Evolutionary conservation across 1,140 invertebrate genomes (phyloP), one percentile per base, ranked within the genome.

Genomic region (Eurosta solidaginis): DNA sequence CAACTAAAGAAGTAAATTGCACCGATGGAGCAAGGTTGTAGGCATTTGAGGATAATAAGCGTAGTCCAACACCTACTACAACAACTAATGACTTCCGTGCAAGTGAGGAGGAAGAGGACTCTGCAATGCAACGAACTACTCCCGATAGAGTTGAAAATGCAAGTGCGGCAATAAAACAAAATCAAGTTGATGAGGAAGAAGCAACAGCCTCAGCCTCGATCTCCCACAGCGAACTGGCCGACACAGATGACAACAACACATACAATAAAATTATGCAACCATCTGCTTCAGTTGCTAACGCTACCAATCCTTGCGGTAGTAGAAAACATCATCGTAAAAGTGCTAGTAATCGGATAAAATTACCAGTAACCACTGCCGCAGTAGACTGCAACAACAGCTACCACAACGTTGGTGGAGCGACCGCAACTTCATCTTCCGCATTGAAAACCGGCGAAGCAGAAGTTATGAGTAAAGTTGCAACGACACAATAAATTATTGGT

Each of bases 401-500:
- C n/a, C n/a, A n/a, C n/a, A n/a, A n/a, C n/a, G n/a, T n/a, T n/a
- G n/a, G n/a, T n/a, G n/a, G n/a, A n/a, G n/a, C n/a, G n/a, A n/a
- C 68, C 4, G 47, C 74, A 50, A 47, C 29, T 50, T 17, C 22
- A 76, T 29, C 73, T 45, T 7, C 52, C n/a, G 68, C 82, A 78
- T 81, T 83, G 80, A 81, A 84, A 82, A 77, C 82, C 80, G 82
- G 87, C 81, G 85, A 88, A 78, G 80, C 85, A 73, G 84, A 85
- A 84, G 84, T 86, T 84, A 86, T 86, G 82, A 85, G 82, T 47
- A 83, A 84, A 82, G 84, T 88, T 80, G 88, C 88, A 49, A 88
- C 89, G 81, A 90, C 93, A 42, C 91, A 93, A 88, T 92, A 93
- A 89, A 95, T 95, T 78, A 93, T 94, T 52, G 90, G 92, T 81